Base-by-base conservation (phyloP, 2,888 invertebrate species). In the Lingula anatina region DNA sequence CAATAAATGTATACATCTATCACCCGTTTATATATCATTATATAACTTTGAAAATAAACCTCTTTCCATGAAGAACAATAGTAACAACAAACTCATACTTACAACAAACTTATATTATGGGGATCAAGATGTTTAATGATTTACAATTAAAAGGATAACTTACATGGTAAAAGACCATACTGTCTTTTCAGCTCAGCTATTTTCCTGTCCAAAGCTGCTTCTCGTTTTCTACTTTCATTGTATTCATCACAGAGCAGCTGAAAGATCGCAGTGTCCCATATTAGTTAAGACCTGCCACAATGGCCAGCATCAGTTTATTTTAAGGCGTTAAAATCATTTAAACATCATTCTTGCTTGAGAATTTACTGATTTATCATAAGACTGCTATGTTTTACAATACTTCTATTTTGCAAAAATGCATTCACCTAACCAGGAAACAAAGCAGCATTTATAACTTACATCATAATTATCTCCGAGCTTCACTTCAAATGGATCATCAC, bases 401-500 rank as follows among this genome's bases (percentile, higher is more conserved):
- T n/a, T n/a, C n/a, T n/a, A n/a, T n/a, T n/a, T n/a, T n/a, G n/a
- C n/a, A n/a, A n/a, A n/a, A n/a, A n/a, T n/a, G n/a, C n/a, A n/a
- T n/a, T n/a, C n/a, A n/a, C n/a, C n/a, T n/a, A n/a, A n/a, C n/a
- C n/a, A n/a, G n/a, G n/a, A n/a, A n/a, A n/a, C n/a, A n/a, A n/a
- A n/a, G n/a, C n/a, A n/a, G n/a, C n/a, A n/a, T n/a, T n/a, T n/a
- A n/a, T n/a, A n/a, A 43, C 55, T 55, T 49, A 76, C 72, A 61
- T 95, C 95, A 74, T 92, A 96, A 75, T 96, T 97, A 65, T 96
- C 94, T 0, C 95, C 84, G 5, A 99, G 80, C 68, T 90, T 91
- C 2, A 96, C 93, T 79, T 99, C 99, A 71, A 99, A 97, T 0
- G 96, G 96, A 83, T 99, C 97, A 71, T 99, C 99, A 59, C 89